phyloP scores from a whole-genome alignment of 2,888 invertebrate species.

The Ennomos erosarius region DNA sequence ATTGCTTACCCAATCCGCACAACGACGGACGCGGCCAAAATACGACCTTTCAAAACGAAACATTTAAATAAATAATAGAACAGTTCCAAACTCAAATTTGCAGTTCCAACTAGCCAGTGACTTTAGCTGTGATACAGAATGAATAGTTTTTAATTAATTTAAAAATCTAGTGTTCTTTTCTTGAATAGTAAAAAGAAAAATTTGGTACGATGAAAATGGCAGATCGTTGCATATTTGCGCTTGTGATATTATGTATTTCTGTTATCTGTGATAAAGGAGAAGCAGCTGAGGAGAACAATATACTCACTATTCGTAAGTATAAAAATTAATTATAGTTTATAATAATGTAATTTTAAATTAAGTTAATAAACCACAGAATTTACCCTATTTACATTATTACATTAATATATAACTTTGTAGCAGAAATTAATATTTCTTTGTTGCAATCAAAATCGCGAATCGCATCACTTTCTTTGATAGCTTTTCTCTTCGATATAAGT shows the following conservation, averaged over 20 bases:
- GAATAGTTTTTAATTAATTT: slow-evolving; percentile 40
- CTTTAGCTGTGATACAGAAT: slow-evolving; percentile 46
- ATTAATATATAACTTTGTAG: too few species aligned
- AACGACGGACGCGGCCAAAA: slow-evolving; percentile 67
- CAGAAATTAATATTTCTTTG: too few species aligned
- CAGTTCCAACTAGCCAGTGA: slow-evolving; percentile 37
- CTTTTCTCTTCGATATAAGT: too few species aligned
- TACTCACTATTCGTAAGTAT: slow-evolving; percentile 69
- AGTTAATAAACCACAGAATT: too few species aligned
- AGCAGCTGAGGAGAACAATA: slow-evolving; percentile 68
- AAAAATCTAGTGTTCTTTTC: slow-evolving; percentile 42
- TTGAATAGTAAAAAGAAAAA: slow-evolving; percentile 31
- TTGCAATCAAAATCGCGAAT: too few species aligned
- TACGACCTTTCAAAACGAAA: slow-evolving; percentile 41
- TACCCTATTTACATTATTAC: too few species aligned
- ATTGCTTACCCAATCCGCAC: slow-evolving; percentile 64
- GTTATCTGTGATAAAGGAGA: slow-evolving; percentile 66
- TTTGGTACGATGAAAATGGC: slow-evolving; percentile 64
- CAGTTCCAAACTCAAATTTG: slow-evolving; percentile 10
- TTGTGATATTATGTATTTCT: slow-evolving; percentile 68
- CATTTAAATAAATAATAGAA: slow-evolving; percentile 10
- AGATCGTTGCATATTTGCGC: slow-evolving; percentile 59
- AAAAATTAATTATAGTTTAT: neutral
- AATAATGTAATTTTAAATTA: too few species aligned
- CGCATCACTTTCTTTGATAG: too few species aligned